Evolutionary conservation across 2,113 vertebrate genomes (phyloP).

Genomic region (Psilopogon haemacephalus): DNA sequence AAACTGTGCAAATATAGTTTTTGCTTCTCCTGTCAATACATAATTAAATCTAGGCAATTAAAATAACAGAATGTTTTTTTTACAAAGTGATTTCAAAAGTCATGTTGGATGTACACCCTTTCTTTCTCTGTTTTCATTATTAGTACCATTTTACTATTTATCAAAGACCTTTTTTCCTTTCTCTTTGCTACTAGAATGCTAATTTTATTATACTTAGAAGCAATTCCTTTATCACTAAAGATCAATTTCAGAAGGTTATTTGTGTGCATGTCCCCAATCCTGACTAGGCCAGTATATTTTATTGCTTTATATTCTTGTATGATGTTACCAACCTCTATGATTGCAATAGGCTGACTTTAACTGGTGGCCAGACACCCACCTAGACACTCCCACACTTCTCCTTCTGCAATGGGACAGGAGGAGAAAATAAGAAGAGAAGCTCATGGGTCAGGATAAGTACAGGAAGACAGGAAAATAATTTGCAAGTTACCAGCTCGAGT

Average conservation of each 20-base stretch:
- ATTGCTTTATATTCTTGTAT: background rate
- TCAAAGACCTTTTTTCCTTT: background rate
- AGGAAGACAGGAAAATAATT: background rate
- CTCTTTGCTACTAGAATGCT: background rate
- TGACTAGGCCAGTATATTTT: background rate
- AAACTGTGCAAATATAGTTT: background rate
- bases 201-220: background rate
- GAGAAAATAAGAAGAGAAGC: background rate
- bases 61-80: background rate
- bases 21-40: background rate
- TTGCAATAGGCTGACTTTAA: background rate
- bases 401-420: background rate
- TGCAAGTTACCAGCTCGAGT: background rate
- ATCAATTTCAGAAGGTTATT: background rate
- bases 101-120: accelerated
- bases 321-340: background rate
- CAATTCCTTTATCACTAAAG: background rate
- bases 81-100: background rate
- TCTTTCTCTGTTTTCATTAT: background rate
- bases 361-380: background rate
- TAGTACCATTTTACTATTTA: background rate
- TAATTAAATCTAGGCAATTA: background rate
- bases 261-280: background rate
- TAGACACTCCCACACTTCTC: background rate
- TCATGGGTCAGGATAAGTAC: background rate